Evolutionary conservation across 2,797 vertebrate species (phyloP), one percentile per base, ranked within the genome.

Genomic region (Catostomus latipinnis): DNA sequence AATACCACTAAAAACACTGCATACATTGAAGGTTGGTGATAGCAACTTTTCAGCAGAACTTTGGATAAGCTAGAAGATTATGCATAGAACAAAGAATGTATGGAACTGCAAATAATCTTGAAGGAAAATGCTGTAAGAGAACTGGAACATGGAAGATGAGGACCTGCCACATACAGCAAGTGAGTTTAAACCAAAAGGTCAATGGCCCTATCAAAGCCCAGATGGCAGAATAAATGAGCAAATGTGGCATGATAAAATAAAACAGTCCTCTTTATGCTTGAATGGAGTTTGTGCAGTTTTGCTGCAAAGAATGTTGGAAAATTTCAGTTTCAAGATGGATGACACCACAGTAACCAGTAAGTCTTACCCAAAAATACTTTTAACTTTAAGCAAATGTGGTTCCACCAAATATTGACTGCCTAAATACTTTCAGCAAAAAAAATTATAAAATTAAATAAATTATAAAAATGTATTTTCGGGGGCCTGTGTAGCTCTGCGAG

Each of bases 151-250:
- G 61, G 18, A 62, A 13, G 11, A 66, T 2, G 8, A 60, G 52
- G 45, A 67, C 63, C 74, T 34, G 48, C 48, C 53, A 50, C 16
- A 58, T 34, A 58, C 11, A 76, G 8, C 16, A 76, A 57, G 53
- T 57, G 11, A 76, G 11, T 48, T 8, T 34, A 76, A 76, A 67
- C 0, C 8, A 67, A 54, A 67, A 76, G 45, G 53, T 49, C 16
- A 6, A 13, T 69, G 16, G 14, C 12, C 16, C 66, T 58, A 52
- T 68, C 65, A 76, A 76, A 68, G 12, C 12, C 54, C 65, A 50
- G 13, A 34, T n/a, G 49, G 16, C 43, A 11, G 8, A 68, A 58
- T 68, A 76, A 68, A 68, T 50, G 2, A 56, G 8, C 13, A 62
- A 6, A 13, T 70, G 9, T 50, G 9, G 6, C 45, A 60, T 60